phyloP scores from a whole-genome alignment of 1,140 invertebrate genomes.

The Lordiphosa clarofinis region DNA sequence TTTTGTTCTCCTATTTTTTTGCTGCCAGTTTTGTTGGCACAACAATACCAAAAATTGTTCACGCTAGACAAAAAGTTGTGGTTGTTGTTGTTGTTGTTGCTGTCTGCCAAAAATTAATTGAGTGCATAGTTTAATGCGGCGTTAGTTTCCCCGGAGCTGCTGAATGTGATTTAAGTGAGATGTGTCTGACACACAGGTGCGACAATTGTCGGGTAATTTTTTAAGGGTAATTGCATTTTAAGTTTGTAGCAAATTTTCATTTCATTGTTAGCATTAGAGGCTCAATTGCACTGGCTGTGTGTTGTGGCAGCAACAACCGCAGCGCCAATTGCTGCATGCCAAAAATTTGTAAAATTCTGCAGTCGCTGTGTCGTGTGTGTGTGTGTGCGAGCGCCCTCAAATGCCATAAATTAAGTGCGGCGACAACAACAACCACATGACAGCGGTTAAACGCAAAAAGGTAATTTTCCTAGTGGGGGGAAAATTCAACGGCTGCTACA shows the following conservation, averaged over 20 bases:
- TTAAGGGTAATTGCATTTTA: slow-evolving; percentile 34
- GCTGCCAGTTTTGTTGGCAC: slow-evolving; percentile 12
- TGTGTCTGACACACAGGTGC: too few species aligned
- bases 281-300: slow-evolving; percentile 8
- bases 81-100: slow-evolving; percentile 13
- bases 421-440: slow-evolving; percentile 63
- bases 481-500: slow-evolving; percentile 35
- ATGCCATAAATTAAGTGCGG: slow-evolving; percentile 74
- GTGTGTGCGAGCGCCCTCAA: slow-evolving; percentile 18
- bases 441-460: slow-evolving; percentile 69
- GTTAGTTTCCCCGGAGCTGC: background rate
- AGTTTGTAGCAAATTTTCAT: slow-evolving; percentile 42
- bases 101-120: slow-evolving; percentile 43
- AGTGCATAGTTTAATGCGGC: slow-evolving; percentile 45
- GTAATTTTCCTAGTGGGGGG: slow-evolving; percentile 61
- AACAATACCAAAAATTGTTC: slow-evolving; percentile 1
- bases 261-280: slow-evolving; percentile 46
- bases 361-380: slow-evolving; percentile 15
- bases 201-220: too few species aligned
- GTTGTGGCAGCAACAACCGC: slow-evolving; percentile 34
- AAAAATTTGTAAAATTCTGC: slow-evolving; percentile 68
- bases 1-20: slow-evolving; percentile 16
- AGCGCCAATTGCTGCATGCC: slow-evolving; percentile 46
- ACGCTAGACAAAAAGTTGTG: slow-evolving; percentile 7
- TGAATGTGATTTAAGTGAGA: too few species aligned